Percentiles rank a stretch among this genome's conserved stretches.
These are phyloP conservation scores for Acrocephalus kingi DNA, from an alignment of 2,113 vertebrate species.

Conservation along the genomic window DNA sequence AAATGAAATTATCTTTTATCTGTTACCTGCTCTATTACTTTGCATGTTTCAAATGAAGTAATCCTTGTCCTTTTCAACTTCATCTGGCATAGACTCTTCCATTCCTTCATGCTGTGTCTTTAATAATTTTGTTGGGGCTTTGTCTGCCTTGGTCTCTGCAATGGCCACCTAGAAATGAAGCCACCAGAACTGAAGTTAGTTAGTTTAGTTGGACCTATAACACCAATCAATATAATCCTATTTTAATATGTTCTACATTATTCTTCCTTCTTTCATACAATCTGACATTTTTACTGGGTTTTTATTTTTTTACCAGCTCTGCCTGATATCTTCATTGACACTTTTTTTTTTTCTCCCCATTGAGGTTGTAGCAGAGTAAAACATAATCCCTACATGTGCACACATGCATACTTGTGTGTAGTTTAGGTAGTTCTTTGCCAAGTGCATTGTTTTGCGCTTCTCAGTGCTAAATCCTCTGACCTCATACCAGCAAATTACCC, in stretches of 20 bases:
- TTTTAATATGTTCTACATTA: not conserved
- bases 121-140: not conserved
- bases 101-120: not conserved
- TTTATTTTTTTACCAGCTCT: not conserved
- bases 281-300: not conserved
- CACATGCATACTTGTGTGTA: not conserved
- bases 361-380: not conserved
- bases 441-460: not conserved
- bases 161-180: constrained; percentile 7
- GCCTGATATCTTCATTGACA: not conserved
- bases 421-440: not conserved
- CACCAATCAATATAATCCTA: not conserved
- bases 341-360: not conserved
- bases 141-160: not conserved
- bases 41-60: constrained; percentile 37
- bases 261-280: not conserved
- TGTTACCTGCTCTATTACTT: constrained; percentile 51
- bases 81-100: not conserved
- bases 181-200: not conserved
- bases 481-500: not conserved
- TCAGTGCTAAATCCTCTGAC: not conserved
- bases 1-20: constrained; percentile 24
- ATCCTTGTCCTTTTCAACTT: not conserved
- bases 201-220: not conserved
- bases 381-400: not conserved